phyloP scores from a whole-genome alignment of 2,113 vertebrate species.

The Hystrix cristata region DNA sequence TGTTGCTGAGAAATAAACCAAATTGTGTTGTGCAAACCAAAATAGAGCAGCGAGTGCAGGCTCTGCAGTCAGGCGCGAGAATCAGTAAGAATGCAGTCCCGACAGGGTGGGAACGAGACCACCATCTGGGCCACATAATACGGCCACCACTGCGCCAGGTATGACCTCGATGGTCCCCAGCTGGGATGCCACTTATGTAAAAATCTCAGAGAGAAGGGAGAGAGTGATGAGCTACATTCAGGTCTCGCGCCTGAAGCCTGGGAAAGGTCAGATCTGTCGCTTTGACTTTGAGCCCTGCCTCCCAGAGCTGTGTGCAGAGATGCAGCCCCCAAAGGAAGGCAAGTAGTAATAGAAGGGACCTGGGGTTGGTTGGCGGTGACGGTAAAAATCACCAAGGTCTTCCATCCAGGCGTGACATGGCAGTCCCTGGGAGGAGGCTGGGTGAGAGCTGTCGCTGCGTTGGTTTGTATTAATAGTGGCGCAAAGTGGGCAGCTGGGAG shows the following conservation, averaged over 20 bases:
- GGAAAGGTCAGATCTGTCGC: background rate
- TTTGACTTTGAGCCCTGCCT: background rate
- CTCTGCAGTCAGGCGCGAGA: background rate
- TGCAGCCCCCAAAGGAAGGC: background rate
- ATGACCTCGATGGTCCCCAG: background rate
- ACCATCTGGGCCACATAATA: background rate
- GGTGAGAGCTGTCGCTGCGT: background rate
- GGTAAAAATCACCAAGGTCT: background rate
- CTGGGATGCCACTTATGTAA: background rate
- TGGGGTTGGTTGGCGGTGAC: background rate
- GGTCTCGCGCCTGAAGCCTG: background rate
- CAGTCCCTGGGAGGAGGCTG: background rate
- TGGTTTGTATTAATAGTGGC: background rate
- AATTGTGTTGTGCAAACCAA: background rate
- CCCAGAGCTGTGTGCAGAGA: background rate
- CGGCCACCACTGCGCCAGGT: background rate
- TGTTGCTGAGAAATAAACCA: background rate
- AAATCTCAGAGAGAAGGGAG: background rate
- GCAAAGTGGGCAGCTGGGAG: background rate
- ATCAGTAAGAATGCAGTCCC: background rate
- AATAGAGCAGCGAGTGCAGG: background rate
- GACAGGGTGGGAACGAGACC: background rate
- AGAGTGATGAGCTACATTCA: background rate
- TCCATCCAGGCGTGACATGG: accelerated
- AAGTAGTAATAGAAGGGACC: background rate